Conservation (phyloP, 2,797 vertebrate genomes). For the Brotogeris chrysoptera region DNA sequence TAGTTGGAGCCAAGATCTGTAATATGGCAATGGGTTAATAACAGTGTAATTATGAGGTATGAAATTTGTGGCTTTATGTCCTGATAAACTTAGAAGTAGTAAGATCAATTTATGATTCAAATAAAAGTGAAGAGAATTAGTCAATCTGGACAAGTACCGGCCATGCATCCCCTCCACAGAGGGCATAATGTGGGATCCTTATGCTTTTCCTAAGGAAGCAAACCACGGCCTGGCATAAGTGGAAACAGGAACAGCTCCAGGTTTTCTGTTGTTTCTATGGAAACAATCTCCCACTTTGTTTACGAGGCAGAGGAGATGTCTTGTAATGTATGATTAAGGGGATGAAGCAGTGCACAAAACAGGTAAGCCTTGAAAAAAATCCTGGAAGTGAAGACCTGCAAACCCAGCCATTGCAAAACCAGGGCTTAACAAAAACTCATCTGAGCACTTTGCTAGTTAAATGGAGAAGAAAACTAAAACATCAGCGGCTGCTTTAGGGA, state of each 20-base stretch:
- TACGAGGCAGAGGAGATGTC: not conserved
- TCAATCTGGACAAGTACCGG: not conserved
- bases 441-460: conserved; percentile 15
- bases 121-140: not conserved
- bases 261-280: conserved; percentile 41
- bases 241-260: not conserved
- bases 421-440: not conserved
- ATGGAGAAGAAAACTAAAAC: conserved; percentile 9
- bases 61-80: not conserved
- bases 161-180: not conserved
- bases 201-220: not conserved
- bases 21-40: not conserved
- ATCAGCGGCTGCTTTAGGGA: conserved; percentile 27
- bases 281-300: conserved; percentile 47
- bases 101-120: not conserved
- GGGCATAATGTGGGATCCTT: not conserved
- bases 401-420: not conserved
- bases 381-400: not conserved
- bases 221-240: not conserved
- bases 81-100: not conserved
- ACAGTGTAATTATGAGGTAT: not conserved
- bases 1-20: not conserved
- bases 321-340: not conserved
- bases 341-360: not conserved
- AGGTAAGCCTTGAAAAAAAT: not conserved